phyloP scores from a whole-genome alignment of 2,888 invertebrate species.

The Tetheella fluctuosa region DNA sequence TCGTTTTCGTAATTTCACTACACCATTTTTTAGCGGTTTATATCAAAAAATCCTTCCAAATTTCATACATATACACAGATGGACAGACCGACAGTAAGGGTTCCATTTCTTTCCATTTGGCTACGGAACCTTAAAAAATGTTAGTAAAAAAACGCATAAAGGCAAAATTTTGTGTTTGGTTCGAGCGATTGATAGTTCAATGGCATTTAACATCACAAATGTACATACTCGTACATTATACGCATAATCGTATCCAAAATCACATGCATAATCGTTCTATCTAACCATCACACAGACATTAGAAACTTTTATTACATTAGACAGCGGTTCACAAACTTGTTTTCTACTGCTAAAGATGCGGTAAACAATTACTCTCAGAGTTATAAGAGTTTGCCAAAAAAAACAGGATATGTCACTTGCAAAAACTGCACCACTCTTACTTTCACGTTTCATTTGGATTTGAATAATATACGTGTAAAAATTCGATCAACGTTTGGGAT shows the following conservation, averaged over 20 bases:
- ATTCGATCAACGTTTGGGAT: conserved; percentile 51
- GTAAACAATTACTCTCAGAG: background rate
- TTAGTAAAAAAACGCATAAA: too few relatives aligned
- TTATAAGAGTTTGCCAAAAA: conserved; percentile 29
- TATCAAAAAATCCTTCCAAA: too few relatives aligned
- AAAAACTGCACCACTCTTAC: conserved; percentile 48
- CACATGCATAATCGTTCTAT: background rate
- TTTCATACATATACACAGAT: too few relatives aligned
- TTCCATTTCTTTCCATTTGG: too few relatives aligned
- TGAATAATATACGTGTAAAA: conserved; percentile 62
- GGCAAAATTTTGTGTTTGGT: too few relatives aligned
- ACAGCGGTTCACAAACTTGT: background rate
- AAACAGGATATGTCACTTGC: conserved; percentile 39
- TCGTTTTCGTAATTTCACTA: too few relatives aligned
- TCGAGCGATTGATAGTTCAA: too few relatives aligned
- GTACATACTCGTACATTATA: background rate
- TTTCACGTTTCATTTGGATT: conserved; percentile 62
- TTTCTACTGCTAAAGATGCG: background rate
- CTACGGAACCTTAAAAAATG: too few relatives aligned
- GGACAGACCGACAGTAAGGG: too few relatives aligned
- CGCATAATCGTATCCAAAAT: background rate
- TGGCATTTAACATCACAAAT: background rate
- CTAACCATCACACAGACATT: background rate
- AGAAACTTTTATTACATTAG: background rate
- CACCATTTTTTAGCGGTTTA: too few relatives aligned